Evolutionary conservation across 2,113 vertebrate species (phyloP).

Genomic region (Oryzias javanicus): DNA sequence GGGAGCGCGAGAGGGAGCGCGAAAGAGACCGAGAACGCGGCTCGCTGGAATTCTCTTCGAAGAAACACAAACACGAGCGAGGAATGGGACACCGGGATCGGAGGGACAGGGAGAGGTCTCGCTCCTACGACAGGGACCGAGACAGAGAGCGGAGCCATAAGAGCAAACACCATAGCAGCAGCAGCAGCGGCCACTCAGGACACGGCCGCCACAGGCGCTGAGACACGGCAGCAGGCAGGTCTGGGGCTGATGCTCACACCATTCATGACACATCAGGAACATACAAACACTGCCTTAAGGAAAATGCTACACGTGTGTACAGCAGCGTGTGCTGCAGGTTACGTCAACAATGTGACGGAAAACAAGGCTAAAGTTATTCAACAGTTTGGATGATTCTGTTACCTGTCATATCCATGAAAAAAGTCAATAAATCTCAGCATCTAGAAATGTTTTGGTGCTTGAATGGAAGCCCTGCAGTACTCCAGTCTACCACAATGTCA

Average conservation of each 20-base stretch:
- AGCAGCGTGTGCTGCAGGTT: no score
- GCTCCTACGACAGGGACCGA: conserved; percentile 87
- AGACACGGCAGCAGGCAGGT: conserved; percentile 31
- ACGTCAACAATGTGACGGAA: no score
- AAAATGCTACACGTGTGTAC: no score
- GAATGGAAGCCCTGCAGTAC: no score
- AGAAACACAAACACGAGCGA: conserved; percentile 94
- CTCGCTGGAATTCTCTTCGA: conserved; percentile 78
- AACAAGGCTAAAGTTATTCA: no score
- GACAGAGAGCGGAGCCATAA: conserved; percentile 93
- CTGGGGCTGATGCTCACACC: conserved; percentile 34
- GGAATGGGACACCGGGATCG: conserved; percentile 83
- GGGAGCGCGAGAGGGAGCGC: conserved; percentile 80
- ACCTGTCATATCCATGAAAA: no score
- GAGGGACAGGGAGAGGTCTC: conserved; percentile 87
- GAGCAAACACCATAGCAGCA: conserved; percentile 88
- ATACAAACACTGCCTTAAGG: no score
- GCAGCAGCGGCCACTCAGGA: conserved; percentile 85
- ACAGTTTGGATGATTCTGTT: no score
- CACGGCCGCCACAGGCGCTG: conserved; percentile 92
- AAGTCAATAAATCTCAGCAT: no score
- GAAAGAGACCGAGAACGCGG: conserved; percentile 80
- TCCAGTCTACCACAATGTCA: no score
- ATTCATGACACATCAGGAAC: not conserved
- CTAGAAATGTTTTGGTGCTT: no score